A percentile compares a stretch with the other conserved stretches of the same genome.
These are phyloP conservation scores for Trichogramma pretiosum DNA, from an alignment of 1,140 invertebrate species.

Conservation along the genomic window DNA sequence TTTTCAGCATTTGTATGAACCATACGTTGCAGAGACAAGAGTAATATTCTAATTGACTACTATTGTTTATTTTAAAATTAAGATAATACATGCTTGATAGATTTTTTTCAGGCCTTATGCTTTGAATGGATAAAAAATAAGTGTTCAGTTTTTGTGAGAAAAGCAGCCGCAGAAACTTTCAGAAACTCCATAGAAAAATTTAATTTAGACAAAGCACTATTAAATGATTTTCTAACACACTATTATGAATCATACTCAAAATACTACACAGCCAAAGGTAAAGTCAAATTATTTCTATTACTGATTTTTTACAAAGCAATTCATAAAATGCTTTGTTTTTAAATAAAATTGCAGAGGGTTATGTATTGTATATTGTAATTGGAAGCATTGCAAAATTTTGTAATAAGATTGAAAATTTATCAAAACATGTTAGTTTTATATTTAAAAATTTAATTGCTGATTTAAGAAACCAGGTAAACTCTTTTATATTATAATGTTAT, in stretches of 20 bases:
- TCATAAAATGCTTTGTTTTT: background rate
- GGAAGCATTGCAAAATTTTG: conserved; percentile 20
- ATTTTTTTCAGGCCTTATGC: conserved; percentile 23
- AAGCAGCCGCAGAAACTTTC: conserved; percentile 21
- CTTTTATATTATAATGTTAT: too few species aligned
- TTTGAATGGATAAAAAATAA: conserved; percentile 17
- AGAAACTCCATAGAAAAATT: conserved; percentile 24
- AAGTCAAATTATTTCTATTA: conserved; percentile 1
- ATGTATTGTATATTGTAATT: conserved; percentile 12
- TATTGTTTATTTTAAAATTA: conserved; percentile 3
- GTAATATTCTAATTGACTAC: conserved; percentile 15
- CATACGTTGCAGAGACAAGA: conserved; percentile 23
- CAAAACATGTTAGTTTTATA: conserved; percentile 7
- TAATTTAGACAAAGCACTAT: conserved; percentile 17
- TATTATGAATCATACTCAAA: conserved; percentile 13
- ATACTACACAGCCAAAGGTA: conserved; percentile 21
- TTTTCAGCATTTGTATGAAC: conserved; percentile 21
- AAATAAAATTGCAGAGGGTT: conserved; percentile 2
- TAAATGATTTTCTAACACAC: conserved; percentile 17
- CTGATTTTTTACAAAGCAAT: background rate
- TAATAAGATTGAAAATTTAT: conserved; percentile 7
- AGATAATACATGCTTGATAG: background rate
- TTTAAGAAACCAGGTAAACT: conserved; percentile 23
- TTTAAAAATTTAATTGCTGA: conserved; percentile 17
- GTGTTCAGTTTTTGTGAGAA: conserved; percentile 14